phyloP scores from a whole-genome alignment of 2,113 vertebrate genomes.

The Picathartes gymnocephalus region DNA sequence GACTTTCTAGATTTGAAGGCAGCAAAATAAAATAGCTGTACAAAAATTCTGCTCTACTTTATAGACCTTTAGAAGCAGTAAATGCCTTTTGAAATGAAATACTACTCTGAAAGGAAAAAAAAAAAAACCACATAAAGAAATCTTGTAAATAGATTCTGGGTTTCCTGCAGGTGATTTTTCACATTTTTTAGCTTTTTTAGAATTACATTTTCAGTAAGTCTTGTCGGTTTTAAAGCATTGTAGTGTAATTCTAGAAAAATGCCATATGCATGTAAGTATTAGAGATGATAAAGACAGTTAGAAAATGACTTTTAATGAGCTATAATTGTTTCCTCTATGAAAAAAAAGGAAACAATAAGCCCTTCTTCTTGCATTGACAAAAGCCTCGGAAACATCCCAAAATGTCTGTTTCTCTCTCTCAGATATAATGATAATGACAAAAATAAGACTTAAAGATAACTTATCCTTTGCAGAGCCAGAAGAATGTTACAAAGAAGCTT shows the following conservation, averaged over 20 bases:
- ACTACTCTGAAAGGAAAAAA: background rate
- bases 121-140: background rate
- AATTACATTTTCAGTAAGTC: background rate
- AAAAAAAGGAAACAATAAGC: background rate
- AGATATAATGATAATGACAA: background rate
- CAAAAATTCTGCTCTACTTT: background rate
- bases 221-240: background rate
- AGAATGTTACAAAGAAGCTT: background rate
- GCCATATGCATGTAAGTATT: background rate
- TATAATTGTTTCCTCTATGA: background rate
- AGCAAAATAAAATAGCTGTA: background rate
- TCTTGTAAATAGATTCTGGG: background rate
- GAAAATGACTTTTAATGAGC: background rate
- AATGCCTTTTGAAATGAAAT: background rate
- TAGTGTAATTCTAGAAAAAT: background rate
- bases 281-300: background rate
- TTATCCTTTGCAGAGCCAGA: background rate
- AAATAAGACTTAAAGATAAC: background rate
- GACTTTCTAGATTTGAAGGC: background rate
- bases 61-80: background rate
- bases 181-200: background rate
- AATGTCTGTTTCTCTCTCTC: background rate
- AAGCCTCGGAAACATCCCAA: background rate
- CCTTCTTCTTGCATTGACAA: background rate
- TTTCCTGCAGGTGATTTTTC: background rate